Evolutionary conservation across 2,113 vertebrate species (phyloP), one percentile per base, ranked within the genome.

Genomic region (Pachyramphus minor): DNA sequence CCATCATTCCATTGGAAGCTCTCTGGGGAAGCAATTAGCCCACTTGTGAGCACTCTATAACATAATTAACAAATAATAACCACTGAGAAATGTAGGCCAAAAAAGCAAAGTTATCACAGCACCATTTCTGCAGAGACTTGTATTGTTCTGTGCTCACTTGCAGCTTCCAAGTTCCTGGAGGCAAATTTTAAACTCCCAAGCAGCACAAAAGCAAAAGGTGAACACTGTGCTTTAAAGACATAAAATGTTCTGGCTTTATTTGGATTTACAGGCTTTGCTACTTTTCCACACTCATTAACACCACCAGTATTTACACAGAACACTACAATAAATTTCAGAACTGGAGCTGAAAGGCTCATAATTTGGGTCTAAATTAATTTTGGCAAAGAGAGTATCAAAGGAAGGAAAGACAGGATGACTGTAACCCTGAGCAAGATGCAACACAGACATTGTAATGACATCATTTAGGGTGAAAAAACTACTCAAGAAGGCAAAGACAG

Each of bases 61-160:
- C 93, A 45, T 96, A 96, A 97, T 97, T 96, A 95, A 96, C 95
- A 97, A 96, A 95, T 93, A 96, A 94, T 81, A 95, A 95, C 90
- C 86, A 87, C 68, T 0, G 14, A 95, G 95, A 96, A 96, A 96
- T 96, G 93, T 96, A 96, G 95, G 96, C 92, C 95, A 97, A 93
- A 96, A 96, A 95, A 41, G 87, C 93, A 42, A 90, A 94, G 85
- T 84, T 90, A 84, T 84, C 76, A 39, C 83, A 96, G 88, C 72
- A 72, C 30, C 88, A 12, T 96, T 96, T 96, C 95, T 96, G 96
- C 93, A 90, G 95, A 95, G 95, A 93, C 92, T 93, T 95, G 96
- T 42, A 81, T 74, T 84, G 80, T 93, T 95, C 80, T 4, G 56
- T 4, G 44, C 62, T 80, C 42, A 3, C 83, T 92, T 8, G 83